Base-by-base conservation (phyloP, 2,888 invertebrate species). In the Calameuta filiformis region DNA sequence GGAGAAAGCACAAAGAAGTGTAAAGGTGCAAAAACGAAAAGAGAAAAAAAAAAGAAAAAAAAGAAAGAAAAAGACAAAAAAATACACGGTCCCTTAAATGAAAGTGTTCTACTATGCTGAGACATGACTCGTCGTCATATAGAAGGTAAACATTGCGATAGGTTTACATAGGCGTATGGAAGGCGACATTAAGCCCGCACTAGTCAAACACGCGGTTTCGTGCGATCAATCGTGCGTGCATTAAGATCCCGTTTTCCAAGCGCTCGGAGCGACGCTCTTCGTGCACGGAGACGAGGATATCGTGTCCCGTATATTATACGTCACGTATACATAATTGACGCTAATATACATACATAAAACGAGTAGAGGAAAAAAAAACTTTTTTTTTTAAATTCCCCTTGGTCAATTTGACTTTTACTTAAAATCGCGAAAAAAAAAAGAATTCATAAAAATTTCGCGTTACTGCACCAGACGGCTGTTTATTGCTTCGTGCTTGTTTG, bases 81-180 rank as follows among this genome's bases (percentile, higher is more conserved):
- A 69, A 40, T 33, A 71, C 12, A 34, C 71, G 6, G 12, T 71
- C 31, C 56, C 35, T 69, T 78, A 23, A 76, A 83, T 80, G 84
- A 80, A 77, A 79, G 34, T 74, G n/a, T 79, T 75, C 79, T 83
- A 85, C 83, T 85, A 87, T 86, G 85, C 85, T 69, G 79, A 85
- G 79, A 79, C 77, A 86, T 86, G 86, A 80, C 75, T 76, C 75
- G 76, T 35, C 73, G 69, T 76, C 74, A 68, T 84, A 75, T 77
- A 76, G 77, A 79, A 81, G 86, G 86, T 86, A 81, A 84, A 81
- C 74, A 69, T 33, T 31, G 40, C 56, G 56, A 56, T 56, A 56
- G 56, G 23, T 56, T 56, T 56, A 56, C 56, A 56, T 71, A 71
- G 71, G 71, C 71, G 31, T 34, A 34, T 34, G 31, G 31, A n/a